phyloP scores from a whole-genome alignment of 2,797 vertebrate genomes.

The Sparus aurata region DNA sequence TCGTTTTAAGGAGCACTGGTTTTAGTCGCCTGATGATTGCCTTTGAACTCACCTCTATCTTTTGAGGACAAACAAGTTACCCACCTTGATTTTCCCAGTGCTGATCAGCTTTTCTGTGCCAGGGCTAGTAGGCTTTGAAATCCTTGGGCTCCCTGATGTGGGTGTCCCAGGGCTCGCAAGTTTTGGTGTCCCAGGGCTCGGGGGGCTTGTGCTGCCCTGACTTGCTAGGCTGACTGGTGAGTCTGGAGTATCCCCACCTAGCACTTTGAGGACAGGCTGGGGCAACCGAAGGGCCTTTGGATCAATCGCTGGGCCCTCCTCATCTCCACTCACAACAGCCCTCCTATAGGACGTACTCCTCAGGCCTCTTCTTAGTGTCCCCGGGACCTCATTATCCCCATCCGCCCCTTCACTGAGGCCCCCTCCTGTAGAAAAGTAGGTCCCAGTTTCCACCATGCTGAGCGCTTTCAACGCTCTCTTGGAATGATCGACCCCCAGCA shows the following conservation, averaged over 20 bases:
- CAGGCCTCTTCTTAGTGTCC: slow-evolving; percentile 87
- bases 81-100: slow-evolving; percentile 86
- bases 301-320: slow-evolving; percentile 74
- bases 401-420: slow-evolving; percentile 72
- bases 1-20: background rate
- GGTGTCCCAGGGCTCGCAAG: slow-evolving; percentile 22
- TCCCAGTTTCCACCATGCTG: slow-evolving; percentile 91
- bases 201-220: slow-evolving; percentile 27
- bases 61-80: slow-evolving; percentile 38
- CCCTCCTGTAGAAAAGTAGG: slow-evolving; percentile 78
- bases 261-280: slow-evolving; percentile 83
- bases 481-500: slow-evolving; percentile 78
- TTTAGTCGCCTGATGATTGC: background rate
- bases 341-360: slow-evolving; percentile 95
- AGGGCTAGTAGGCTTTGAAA: slow-evolving; percentile 55
- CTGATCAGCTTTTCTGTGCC: slow-evolving; percentile 76
- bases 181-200: slow-evolving; percentile 35
- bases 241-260: slow-evolving; percentile 84
- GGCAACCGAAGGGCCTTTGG: slow-evolving; percentile 86
- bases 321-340: slow-evolving; percentile 92
- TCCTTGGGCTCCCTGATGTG: slow-evolving; percentile 79
- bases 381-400: slow-evolving; percentile 83
- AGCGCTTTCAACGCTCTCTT: slow-evolving; percentile 84
- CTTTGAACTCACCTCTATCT: background rate
- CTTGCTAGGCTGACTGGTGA: slow-evolving; percentile 60